Conservation (phyloP, 1,140 invertebrate species). For the Cyrtorhinus lividipennis region DNA sequence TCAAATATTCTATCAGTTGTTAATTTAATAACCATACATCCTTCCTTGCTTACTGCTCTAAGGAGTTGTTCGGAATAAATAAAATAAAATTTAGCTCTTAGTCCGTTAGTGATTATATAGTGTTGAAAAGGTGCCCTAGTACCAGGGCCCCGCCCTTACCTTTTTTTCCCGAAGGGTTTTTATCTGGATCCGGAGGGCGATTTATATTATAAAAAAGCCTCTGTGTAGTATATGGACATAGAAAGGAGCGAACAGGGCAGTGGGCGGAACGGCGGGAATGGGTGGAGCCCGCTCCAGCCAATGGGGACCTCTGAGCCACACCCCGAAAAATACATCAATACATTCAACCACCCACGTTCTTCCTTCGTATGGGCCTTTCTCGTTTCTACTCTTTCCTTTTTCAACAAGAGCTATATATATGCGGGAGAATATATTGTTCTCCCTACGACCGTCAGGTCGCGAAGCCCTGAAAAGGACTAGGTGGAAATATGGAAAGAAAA, state of each 20-base stretch:
- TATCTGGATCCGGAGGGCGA: neutral
- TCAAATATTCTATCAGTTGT: too few relatives aligned
- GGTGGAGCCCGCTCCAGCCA: slow-evolving; percentile 7
- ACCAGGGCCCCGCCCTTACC: neutral
- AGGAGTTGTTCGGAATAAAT: too few relatives aligned
- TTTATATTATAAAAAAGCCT: neutral
- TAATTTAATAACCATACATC: too few relatives aligned
- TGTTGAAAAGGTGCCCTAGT: too few relatives aligned
- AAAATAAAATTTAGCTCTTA: too few relatives aligned
- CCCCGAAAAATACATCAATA: slow-evolving; percentile 17
- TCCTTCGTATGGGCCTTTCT: neutral
- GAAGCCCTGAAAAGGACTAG: too few relatives aligned
- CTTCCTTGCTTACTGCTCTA: too few relatives aligned
- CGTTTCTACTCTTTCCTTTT: neutral
- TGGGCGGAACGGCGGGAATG: neutral
- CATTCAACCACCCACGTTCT: slow-evolving; percentile 13
- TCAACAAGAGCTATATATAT: too few relatives aligned
- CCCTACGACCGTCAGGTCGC: too few relatives aligned
- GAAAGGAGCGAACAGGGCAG: slow-evolving; percentile 4
- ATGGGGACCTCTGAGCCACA: slow-evolving; percentile 9
- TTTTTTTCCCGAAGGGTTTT: neutral
- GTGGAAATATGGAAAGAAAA: too few relatives aligned
- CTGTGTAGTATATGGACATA: neutral
- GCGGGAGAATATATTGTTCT: neutral
- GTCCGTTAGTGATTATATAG: too few relatives aligned